A percentile compares a stretch with the other conserved stretches of the same genome.
Evolutionary conservation across 2,113 vertebrate species (phyloP).

Genomic region (Galeopterus variegatus): DNA sequence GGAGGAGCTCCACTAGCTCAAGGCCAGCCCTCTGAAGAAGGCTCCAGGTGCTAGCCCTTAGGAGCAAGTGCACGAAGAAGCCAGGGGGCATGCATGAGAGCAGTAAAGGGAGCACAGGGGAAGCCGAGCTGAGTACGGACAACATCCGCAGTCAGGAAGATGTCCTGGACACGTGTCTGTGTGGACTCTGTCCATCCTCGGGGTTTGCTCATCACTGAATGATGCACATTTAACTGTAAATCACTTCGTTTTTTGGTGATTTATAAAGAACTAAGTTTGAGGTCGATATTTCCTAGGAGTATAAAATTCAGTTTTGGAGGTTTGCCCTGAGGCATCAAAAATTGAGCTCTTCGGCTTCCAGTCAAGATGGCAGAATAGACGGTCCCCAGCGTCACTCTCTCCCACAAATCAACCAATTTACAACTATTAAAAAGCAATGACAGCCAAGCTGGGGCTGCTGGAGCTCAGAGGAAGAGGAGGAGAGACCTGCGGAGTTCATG

Average conservation of each 20-base stretch:
- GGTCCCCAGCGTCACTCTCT: too few species aligned
- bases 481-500: too few species aligned
- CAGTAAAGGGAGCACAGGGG: neutral
- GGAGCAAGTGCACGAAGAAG: neutral
- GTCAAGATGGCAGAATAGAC: too few species aligned
- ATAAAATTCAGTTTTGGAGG: constrained; percentile 59
- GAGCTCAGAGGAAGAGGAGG: too few species aligned
- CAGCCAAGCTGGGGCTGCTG: too few species aligned
- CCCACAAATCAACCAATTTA: too few species aligned
- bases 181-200: fast-evolving
- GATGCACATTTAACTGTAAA: neutral
- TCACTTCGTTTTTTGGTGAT: neutral
- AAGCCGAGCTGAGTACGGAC: too few species aligned
- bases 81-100: neutral
- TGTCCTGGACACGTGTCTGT: neutral
- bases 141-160: neutral
- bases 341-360: neutral
- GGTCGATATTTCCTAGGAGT: constrained; percentile 22
- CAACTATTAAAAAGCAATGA: too few species aligned
- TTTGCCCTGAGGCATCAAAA: constrained; percentile 33
- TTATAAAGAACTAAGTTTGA: neutral
- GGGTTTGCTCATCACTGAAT: neutral
- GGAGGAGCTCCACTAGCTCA: neutral
- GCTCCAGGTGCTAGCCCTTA: neutral
- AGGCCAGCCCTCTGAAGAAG: neutral